Conservation (phyloP, 2,113 vertebrate species). For the Steatornis caripensis region DNA sequence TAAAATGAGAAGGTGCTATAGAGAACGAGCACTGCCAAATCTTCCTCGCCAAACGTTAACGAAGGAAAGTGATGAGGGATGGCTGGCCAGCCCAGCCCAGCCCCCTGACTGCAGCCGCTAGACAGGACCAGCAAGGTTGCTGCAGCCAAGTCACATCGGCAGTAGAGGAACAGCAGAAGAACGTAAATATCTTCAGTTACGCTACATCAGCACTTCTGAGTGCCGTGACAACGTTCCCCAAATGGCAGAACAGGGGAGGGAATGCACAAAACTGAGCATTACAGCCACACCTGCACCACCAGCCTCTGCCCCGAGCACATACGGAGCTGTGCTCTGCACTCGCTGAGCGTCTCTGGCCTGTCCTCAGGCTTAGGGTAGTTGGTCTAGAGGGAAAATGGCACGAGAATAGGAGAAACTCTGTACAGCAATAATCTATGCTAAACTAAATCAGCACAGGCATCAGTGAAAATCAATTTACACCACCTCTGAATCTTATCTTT, state of each 20-base stretch:
- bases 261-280: not conserved
- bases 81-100: not conserved
- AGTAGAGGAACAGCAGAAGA: not conserved
- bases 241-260: not conserved
- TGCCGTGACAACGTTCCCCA: not conserved
- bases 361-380: no score
- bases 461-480: not conserved
- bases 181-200: not conserved
- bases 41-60: not conserved
- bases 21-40: not conserved
- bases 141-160: not conserved
- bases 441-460: conserved; percentile 1
- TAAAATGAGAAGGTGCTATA: not conserved
- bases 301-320: fast-evolving
- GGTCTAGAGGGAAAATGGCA: not conserved
- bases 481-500: not conserved
- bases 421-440: not conserved
- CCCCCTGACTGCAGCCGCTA: not conserved
- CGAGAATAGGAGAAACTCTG: not conserved
- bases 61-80: not conserved
- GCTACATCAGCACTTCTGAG: not conserved
- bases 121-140: not conserved
- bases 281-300: not conserved
- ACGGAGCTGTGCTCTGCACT: not conserved
- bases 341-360: not conserved